Conservation (phyloP, 2,113 vertebrate species). For the Chaetodon auriga region DNA sequence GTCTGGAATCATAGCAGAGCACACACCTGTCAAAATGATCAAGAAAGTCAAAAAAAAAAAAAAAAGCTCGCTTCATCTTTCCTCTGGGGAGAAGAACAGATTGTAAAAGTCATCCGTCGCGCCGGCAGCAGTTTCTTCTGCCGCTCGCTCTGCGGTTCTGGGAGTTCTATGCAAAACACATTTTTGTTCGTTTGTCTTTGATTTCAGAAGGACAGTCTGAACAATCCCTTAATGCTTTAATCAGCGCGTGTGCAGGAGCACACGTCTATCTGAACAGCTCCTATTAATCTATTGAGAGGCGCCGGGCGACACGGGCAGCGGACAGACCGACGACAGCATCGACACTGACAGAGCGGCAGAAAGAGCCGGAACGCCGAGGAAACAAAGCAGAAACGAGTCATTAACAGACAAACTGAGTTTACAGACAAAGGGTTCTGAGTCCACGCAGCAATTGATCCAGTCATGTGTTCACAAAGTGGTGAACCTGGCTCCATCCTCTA, state of each 20-base stretch:
- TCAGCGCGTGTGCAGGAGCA: slow-evolving; percentile 21
- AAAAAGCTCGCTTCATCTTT: slow-evolving; percentile 46
- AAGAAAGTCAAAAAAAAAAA: slow-evolving; percentile 42
- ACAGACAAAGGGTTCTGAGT: too few species aligned
- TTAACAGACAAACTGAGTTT: too few species aligned
- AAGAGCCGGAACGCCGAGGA: too few species aligned
- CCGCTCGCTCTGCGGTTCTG: slow-evolving; percentile 31
- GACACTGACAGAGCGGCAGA: too few species aligned
- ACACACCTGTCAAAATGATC: slow-evolving; percentile 55
- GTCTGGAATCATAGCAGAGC: slow-evolving; percentile 35
- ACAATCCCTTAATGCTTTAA: slow-evolving; percentile 45
- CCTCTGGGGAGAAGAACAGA: slow-evolving; percentile 45
- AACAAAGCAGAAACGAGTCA: too few species aligned
- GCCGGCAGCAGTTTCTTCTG: slow-evolving; percentile 39
- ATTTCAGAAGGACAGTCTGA: slow-evolving; percentile 54
- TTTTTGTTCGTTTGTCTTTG: slow-evolving; percentile 56
- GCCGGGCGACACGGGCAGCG: slow-evolving; percentile 1
- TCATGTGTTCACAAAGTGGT: too few species aligned
- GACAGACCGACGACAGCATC: not conserved
- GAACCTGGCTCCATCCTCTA: too few species aligned
- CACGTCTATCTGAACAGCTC: slow-evolving; percentile 38
- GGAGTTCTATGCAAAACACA: slow-evolving; percentile 46
- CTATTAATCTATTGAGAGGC: slow-evolving; percentile 35
- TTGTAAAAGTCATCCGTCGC: slow-evolving; percentile 58
- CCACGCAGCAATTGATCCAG: too few species aligned